Evolutionary conservation across 2,113 vertebrate species (phyloP), one percentile per base, ranked within the genome.

Genomic region (Microtus ochrogaster): DNA sequence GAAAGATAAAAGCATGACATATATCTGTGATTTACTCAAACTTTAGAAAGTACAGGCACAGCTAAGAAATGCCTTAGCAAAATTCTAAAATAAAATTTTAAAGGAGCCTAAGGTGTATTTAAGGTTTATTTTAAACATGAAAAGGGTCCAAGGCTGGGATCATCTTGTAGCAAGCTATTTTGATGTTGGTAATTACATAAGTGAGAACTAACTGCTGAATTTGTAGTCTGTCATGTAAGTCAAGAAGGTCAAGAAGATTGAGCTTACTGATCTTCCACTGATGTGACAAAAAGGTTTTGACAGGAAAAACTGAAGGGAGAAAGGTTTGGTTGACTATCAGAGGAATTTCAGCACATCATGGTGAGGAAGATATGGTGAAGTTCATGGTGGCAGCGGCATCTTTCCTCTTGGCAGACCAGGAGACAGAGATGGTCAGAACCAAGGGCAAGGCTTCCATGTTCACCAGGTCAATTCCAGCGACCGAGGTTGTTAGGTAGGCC

Each of bases 121-220:
- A 94, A 94, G 30, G 7, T 95, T 78, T 78, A 28, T 83, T 65
- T 89, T 11, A 55, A 88, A 88, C 36, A 93, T 49, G 47, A 61
- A 66, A 81, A 49, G 47, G 30, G 79, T 17, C 55, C 83, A 82
- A 82, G 41, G 7, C 63, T 83, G 49, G n/a, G 2, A 82, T 82
- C 36, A 55, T 39, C 12, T 14, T 89, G 63, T 44, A 65, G 12
- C n/a, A 93, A 47, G 7, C 44, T 10, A 9, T 84, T 78, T 84
- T 72, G 77, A 91, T 49, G 52, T 19, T 26, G 26, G 39, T 52
- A 77, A 61, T 86, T 82, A 39, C 24, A 63, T 47, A 72, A 70
- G 2, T 19, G 47, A 78, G 28, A 49, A 47, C 0, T 39, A 24
- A n/a, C 22, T 65, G 9, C 41, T 58, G 58, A 58, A 58, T 21